These are phyloP conservation scores for Acipenser oxyrinchus DNA, from an alignment of 2,797 vertebrate species.

Conservation along the genomic window DNA sequence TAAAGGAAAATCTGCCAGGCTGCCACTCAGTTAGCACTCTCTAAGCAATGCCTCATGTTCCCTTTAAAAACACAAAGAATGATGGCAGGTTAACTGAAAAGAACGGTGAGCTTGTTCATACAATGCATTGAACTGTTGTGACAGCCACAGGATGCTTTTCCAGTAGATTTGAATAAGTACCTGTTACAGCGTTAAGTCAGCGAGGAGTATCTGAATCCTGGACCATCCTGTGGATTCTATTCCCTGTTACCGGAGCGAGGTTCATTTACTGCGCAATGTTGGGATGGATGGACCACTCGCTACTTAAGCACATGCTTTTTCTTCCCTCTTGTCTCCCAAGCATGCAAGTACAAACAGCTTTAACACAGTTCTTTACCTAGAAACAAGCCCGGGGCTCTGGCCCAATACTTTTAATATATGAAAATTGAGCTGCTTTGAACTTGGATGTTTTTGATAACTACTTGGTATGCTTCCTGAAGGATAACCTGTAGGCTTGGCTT, in stretches of 20 bases:
- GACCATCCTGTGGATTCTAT: constrained; percentile 39
- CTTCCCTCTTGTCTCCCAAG: constrained; percentile 54
- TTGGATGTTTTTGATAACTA: constrained; percentile 98
- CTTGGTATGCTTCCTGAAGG: constrained; percentile 97
- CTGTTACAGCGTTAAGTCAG: constrained; percentile 21
- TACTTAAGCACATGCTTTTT: constrained; percentile 47
- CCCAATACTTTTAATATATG: constrained; percentile 90
- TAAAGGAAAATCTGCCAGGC: no score
- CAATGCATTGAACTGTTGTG: constrained; percentile 17
- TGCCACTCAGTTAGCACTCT: neutral
- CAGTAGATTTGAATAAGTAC: constrained; percentile 6
- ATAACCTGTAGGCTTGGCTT: constrained; percentile 97
- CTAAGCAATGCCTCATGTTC: constrained; percentile 16
- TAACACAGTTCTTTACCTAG: constrained; percentile 73
- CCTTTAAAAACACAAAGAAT: neutral
- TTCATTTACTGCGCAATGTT: constrained; percentile 55
- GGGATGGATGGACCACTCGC: constrained; percentile 48
- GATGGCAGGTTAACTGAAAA: no score
- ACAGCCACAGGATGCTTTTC: constrained; percentile 24
- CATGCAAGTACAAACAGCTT: constrained; percentile 83
- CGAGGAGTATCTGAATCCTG: constrained; percentile 32
- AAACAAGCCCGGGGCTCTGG: constrained; percentile 78
- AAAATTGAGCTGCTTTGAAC: constrained; percentile 98
- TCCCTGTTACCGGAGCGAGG: constrained; percentile 33
- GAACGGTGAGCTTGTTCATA: constrained; percentile 24